Conservation (phyloP, 2,888 invertebrate genomes). For the Spialia ferax region DNA sequence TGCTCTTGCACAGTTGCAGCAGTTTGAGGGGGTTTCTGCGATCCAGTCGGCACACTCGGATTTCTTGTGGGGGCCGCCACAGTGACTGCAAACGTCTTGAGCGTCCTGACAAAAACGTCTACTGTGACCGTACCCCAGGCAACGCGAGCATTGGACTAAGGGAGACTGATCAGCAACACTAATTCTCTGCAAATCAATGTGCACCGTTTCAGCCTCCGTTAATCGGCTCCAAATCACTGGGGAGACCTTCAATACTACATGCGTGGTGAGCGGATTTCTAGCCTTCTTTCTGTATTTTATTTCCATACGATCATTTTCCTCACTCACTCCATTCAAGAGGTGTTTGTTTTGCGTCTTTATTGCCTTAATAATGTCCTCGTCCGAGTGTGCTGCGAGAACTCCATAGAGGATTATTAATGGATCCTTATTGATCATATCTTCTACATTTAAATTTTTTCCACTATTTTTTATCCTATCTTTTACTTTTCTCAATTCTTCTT, state of each 20-base stretch:
- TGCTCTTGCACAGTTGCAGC: not conserved
- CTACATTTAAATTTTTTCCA: not conserved
- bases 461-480: not conserved
- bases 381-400: not conserved
- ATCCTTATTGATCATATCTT: not conserved
- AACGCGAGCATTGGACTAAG: not conserved
- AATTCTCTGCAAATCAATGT: not conserved
- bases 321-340: not conserved
- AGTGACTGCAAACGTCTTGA: not conserved
- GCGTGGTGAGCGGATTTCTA: not conserved
- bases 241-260: not conserved
- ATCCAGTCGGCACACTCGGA: not conserved
- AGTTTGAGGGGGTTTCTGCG: not conserved
- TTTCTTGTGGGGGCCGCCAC: constrained; percentile 1
- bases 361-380: not conserved
- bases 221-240: not conserved
- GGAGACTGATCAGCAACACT: not conserved
- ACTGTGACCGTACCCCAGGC: not conserved
- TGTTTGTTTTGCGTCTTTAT: constrained; percentile 5
- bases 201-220: not conserved
- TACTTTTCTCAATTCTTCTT: constrained; percentile 6
- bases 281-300: not conserved
- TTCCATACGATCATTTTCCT: not conserved
- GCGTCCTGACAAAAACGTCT: not conserved
- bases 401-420: not conserved